phyloP scores from a whole-genome alignment of 2,113 vertebrate genomes.

The Tetrax tetrax region DNA sequence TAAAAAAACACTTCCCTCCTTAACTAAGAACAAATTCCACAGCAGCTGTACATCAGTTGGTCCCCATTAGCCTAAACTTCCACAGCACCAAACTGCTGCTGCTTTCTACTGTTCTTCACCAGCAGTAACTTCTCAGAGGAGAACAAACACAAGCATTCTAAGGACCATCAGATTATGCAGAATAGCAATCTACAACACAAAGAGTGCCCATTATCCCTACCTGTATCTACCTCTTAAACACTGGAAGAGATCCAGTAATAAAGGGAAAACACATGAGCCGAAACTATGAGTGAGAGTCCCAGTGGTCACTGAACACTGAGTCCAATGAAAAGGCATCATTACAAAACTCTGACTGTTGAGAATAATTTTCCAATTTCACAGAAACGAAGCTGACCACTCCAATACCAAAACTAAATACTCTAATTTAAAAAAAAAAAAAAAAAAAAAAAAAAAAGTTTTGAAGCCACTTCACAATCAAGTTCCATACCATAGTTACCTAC shows the following conservation, averaged over 20 bases:
- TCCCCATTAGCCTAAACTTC: background rate
- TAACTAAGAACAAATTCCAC: background rate
- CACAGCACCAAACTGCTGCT: background rate
- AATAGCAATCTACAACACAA: background rate
- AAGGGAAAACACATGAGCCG: background rate
- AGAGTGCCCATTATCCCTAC: background rate
- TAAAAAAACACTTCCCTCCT: background rate
- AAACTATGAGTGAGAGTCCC: background rate
- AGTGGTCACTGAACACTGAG: background rate
- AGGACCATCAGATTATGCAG: background rate
- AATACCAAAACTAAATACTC: background rate
- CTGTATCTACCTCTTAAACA: background rate
- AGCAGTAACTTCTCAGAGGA: background rate
- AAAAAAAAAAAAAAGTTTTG: background rate
- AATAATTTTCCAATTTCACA: background rate
- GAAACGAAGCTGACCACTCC: background rate
- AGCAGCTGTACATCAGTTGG: background rate
- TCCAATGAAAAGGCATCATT: background rate
- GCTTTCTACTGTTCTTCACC: background rate
- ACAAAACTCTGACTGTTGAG: background rate
- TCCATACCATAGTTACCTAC: background rate
- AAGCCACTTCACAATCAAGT: background rate
- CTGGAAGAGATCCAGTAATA: background rate
- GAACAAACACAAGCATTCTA: background rate
- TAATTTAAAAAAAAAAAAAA: background rate